Conservation (phyloP, 1,140 invertebrate species). For the Hydropsyche tenuis region DNA sequence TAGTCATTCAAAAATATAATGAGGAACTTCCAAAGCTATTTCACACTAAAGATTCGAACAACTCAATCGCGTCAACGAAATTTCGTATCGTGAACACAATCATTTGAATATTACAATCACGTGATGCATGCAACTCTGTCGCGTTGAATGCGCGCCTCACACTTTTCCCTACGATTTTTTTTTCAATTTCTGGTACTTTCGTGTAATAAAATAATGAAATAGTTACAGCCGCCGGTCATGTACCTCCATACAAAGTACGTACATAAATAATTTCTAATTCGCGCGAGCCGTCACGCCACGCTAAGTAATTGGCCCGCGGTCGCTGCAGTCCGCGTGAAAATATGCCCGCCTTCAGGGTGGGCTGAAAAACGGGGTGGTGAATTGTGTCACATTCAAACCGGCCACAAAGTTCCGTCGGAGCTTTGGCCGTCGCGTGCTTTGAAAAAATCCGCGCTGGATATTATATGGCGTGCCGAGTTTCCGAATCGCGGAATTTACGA, state of each 20-base stretch:
- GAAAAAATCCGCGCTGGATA: too few species aligned
- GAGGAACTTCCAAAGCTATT: too few species aligned
- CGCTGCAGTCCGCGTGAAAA: slow-evolving; percentile 13
- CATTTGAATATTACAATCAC: slow-evolving; percentile 13
- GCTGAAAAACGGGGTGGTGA: neutral
- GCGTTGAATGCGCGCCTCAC: slow-evolving; percentile 1
- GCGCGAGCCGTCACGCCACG: neutral
- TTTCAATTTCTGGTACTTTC: neutral
- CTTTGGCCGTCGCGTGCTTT: neutral
- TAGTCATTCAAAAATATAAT: too few species aligned
- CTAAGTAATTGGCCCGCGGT: slow-evolving; percentile 13
- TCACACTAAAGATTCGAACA: too few species aligned
- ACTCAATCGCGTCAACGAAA: neutral
- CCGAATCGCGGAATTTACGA: neutral
- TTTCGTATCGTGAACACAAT: neutral
- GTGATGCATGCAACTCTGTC: slow-evolving; percentile 2
- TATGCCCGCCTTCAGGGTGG: neutral
- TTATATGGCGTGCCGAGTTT: neutral
- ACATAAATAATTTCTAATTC: slow-evolving; percentile 21
- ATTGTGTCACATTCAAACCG: slow-evolving; percentile 1
- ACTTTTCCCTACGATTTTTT: neutral
- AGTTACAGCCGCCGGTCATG: neutral
- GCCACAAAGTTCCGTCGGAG: neutral
- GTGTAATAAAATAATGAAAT: slow-evolving; percentile 1
- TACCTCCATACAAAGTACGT: neutral